These are phyloP conservation scores for Enteromius treurensis DNA, from an alignment of 2,797 vertebrate genomes.

Conservation along the genomic window DNA sequence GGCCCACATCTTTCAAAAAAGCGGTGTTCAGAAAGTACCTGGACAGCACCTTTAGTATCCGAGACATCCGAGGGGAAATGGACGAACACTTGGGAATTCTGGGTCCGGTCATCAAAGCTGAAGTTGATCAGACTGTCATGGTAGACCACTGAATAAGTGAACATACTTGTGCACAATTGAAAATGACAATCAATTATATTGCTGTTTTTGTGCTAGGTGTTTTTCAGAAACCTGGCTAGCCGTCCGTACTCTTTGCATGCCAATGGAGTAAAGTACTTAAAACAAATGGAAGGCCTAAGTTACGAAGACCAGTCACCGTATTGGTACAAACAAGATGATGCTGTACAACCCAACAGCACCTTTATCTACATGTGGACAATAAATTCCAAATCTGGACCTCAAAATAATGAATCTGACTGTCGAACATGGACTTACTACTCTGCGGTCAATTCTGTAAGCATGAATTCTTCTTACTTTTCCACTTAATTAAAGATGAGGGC, in stretches of 20 bases:
- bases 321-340: slow-evolving; percentile 87
- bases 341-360: slow-evolving; percentile 82
- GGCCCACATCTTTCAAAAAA: slow-evolving; percentile 81
- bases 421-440: slow-evolving; percentile 94
- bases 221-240: slow-evolving; percentile 90
- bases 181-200: not conserved
- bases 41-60: slow-evolving; percentile 83
- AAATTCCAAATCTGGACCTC: slow-evolving; percentile 76
- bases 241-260: slow-evolving; percentile 90
- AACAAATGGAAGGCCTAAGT: slow-evolving; percentile 89
- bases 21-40: slow-evolving; percentile 88
- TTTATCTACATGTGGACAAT: slow-evolving; percentile 91
- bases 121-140: slow-evolving; percentile 89
- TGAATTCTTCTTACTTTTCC: not conserved
- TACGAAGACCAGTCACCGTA: slow-evolving; percentile 88
- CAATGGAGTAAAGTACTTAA: slow-evolving; percentile 90
- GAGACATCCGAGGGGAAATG: slow-evolving; percentile 82
- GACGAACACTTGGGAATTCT: slow-evolving; percentile 92
- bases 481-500: not conserved
- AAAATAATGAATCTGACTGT: slow-evolving; percentile 78
- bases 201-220: slow-evolving; percentile 75
- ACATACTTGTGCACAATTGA: not conserved
- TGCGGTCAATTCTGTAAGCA: slow-evolving; percentile 87
- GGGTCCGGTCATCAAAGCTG: slow-evolving; percentile 91
- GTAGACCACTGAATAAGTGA: slow-evolving; percentile 65